Base-by-base conservation (phyloP, 1,140 invertebrate genomes). In the Drosophila ficusphila region DNA sequence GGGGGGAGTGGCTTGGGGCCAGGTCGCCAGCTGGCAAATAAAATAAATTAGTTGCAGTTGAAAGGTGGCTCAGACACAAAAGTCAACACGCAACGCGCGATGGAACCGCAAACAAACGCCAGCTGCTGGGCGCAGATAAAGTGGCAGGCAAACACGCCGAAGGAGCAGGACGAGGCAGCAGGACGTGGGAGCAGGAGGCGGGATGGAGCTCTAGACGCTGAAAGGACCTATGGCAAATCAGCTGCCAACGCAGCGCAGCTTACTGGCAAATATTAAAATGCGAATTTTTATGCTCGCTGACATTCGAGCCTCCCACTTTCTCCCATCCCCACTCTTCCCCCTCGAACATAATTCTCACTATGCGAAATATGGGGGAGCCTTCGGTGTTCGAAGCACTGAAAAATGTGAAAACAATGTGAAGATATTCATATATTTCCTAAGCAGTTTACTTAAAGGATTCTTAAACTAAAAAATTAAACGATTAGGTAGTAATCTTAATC, bases 251-350 rank as follows among this genome's bases (percentile, higher is more conserved):
- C 64, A 58, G 77, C 56, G 51, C 72, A 82, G 68, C 82, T 86
- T 74, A 88, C 82, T 89, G 82, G 77, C 77, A 86, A 86, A 88
- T 86, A 86, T 86, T 88, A 86, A 86, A 86, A 86, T 88, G 82
- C 82, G 83, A 88, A 88, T 86, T 86, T 88, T 86, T 86, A 88
- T 82, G 65, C 83, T 39, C 82, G 69, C 82, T 86, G 82, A 86
- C 82, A 88, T 74, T 75, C 65, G 73, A 58, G 82, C 77, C 76
- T 57, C 29, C 41, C 25, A 39, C 52, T 51, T 48, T 44, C 46
- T 44, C 46, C 56, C 56, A 9, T 6, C 19, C 16, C 18, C 18
- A 18, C 27, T 23, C 14, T 4, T 18, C 12, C 46, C 54, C 21
- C 46, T 42, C 29, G 7, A 31, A 71, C 79, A 83, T 86, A 83